Evolutionary conservation across 2,888 invertebrate genomes (phyloP).

Genomic region (Sialis lutaria): DNA sequence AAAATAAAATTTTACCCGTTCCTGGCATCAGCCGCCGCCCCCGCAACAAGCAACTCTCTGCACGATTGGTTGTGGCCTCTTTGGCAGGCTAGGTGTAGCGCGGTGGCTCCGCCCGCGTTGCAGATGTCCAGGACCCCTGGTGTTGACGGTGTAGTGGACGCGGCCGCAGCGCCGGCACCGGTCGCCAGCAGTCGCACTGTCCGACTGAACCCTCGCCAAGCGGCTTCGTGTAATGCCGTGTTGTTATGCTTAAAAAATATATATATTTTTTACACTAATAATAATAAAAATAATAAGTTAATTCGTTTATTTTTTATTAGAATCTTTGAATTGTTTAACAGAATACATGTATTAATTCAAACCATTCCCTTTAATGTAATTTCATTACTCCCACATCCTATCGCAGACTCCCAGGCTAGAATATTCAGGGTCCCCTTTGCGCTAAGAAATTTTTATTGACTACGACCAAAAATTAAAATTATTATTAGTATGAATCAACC

Average conservation of each 20-base stretch:
- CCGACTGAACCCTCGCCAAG: slow-evolving; percentile 86
- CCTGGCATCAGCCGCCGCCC: slow-evolving; percentile 72
- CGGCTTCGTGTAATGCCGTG: slow-evolving; percentile 83
- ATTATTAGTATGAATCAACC: no score
- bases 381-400: no score
- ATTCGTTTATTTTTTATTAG: no score
- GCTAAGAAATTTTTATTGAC: no score
- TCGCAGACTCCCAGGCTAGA: no score
- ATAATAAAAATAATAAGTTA: background rate
- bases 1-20: slow-evolving; percentile 43
- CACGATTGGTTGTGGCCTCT: slow-evolving; percentile 94
- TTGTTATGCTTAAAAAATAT: slow-evolving; percentile 61
- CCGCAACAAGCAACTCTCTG: slow-evolving; percentile 70
- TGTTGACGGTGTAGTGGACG: no score
- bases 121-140: slow-evolving; percentile 30
- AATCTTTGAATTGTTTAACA: no score
- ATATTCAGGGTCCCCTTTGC: no score
- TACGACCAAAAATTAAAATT: no score
- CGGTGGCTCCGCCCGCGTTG: slow-evolving; percentile 78
- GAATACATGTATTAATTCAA: no score
- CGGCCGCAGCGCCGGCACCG: slow-evolving; percentile 32
- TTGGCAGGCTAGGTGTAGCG: slow-evolving; percentile 90
- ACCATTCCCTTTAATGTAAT: no score
- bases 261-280: background rate
- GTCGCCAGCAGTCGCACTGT: slow-evolving; percentile 60